These are phyloP conservation scores for Hozukius guyotensis DNA, from an alignment of 2,797 vertebrate species.

Conservation along the genomic window DNA sequence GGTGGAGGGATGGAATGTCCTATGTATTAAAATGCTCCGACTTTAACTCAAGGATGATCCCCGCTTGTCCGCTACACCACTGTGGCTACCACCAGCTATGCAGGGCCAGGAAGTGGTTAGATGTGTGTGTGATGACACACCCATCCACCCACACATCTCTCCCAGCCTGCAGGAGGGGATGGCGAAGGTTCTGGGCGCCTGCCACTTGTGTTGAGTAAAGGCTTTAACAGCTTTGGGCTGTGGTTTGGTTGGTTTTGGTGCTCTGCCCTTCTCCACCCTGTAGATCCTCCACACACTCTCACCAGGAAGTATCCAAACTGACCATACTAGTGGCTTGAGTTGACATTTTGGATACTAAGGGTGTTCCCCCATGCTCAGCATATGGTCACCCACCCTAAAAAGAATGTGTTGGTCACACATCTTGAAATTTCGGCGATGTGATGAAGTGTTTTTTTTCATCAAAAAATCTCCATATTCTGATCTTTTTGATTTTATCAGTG, in stretches of 20 bases:
- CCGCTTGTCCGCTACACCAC: slow-evolving; percentile 11
- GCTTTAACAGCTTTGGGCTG: slow-evolving; percentile 56
- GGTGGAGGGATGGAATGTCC: slow-evolving; percentile 46
- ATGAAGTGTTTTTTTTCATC: slow-evolving; percentile 2
- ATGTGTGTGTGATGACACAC: slow-evolving; percentile 60
- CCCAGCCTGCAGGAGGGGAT: slow-evolving; percentile 40
- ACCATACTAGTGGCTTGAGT: slow-evolving; percentile 20
- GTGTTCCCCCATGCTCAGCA: slow-evolving; percentile 40
- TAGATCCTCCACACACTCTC: slow-evolving; percentile 41
- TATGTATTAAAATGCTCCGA: slow-evolving; percentile 22
- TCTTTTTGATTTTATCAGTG: slow-evolving; percentile 20
- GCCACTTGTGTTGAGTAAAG: slow-evolving; percentile 54
- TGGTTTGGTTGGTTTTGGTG: slow-evolving; percentile 57
- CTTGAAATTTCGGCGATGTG: neutral
- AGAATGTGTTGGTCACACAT: slow-evolving; percentile 9
- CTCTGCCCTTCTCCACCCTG: slow-evolving; percentile 63
- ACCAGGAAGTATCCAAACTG: slow-evolving; percentile 23
- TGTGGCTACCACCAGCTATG: slow-evolving; percentile 61
- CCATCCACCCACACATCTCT: slow-evolving; percentile 68
- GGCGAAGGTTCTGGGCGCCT: slow-evolving; percentile 33
- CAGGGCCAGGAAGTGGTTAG: slow-evolving; percentile 69
- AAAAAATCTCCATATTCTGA: neutral
- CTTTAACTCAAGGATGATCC: slow-evolving; percentile 51
- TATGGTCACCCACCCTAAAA: slow-evolving; percentile 16
- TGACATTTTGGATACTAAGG: slow-evolving; percentile 9